Evolutionary conservation across 1,140 invertebrate genomes (phyloP), one percentile per base, ranked within the genome.

Genomic region (Dinoponera quadriceps): DNA sequence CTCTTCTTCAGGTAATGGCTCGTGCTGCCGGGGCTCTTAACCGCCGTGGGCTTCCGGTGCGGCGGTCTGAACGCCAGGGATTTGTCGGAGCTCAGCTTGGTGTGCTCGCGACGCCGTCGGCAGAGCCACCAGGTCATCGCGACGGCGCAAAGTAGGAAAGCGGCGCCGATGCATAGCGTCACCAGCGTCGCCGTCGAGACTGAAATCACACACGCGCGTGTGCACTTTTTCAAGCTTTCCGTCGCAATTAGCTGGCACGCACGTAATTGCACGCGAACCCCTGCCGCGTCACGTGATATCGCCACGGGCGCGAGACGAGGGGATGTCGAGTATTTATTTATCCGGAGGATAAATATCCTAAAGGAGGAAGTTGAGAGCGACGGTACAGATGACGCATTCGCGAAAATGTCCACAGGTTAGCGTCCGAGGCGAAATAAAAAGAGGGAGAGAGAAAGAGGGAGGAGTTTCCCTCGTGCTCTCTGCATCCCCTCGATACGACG

Each of bases 1-100:
- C 96, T 97, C 93, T 98, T 98, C 93, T 98, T 98, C 88, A 98
- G 92, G 92, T 98, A 98, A 91, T 98, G 97, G 22, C 96, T 95
- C 65, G 96, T 96, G 77, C 95, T 96, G 0, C 95, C 95, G 0
- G 95, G 95, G 87, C 95, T 95, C 83, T 96, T 96, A 2, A 97
- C 96, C 0, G 96, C 96, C 0, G 96, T 96, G 0, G 96, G 96
- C 78, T 96, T 95, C 11, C 96, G 93, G 75, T 96, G 96, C 2
- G 95, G 95, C 3, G 94, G 93, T 22, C 95, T 94, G 85, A 96
- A 95, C 2, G 95, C 95, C 77, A 96, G 84, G 0, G 96, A 95
- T 82, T 95, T 95, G 85, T 96, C 95, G 7, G 94, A 93, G 14
- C 93, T 94, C 33, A 94, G 89, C 68, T 95, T 94, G 16, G 91